Percentiles rank a stretch among this genome's conserved stretches.
Evolutionary conservation across 1,140 invertebrate genomes (phyloP).

Genomic region (Diorhabda carinulata): DNA sequence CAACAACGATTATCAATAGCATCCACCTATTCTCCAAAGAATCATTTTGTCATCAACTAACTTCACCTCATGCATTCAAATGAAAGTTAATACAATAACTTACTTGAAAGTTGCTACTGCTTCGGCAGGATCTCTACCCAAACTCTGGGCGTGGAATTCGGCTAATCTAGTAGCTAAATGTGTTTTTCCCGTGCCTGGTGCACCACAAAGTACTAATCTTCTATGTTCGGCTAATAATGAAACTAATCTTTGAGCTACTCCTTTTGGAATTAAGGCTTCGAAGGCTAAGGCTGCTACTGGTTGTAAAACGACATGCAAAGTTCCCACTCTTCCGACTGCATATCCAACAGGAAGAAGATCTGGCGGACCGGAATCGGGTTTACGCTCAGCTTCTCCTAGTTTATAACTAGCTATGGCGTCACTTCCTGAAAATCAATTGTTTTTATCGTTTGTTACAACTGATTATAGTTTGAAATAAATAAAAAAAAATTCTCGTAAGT

Average conservation of each 20-base stretch:
- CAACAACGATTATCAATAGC: neutral
- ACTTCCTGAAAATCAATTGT: conserved; percentile 40
- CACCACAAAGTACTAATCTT: conserved; percentile 91
- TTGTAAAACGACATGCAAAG: conserved; percentile 77
- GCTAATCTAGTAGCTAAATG: conserved; percentile 93
- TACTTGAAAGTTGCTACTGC: conserved; percentile 84
- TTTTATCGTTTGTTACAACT: too few relatives aligned
- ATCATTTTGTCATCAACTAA: neutral
- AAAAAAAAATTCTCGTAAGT: too few relatives aligned
- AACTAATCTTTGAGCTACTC: conserved; percentile 82
- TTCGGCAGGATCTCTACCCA: conserved; percentile 65
- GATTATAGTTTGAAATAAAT: neutral
- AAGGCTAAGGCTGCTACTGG: conserved; percentile 91
- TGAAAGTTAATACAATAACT: conserved; percentile 40
- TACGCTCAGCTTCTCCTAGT: conserved; percentile 79
- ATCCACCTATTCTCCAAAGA: neutral
- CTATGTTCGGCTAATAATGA: conserved; percentile 85
- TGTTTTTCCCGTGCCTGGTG: conserved; percentile 95
- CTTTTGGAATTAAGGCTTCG: conserved; percentile 93
- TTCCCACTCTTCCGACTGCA: conserved; percentile 79
- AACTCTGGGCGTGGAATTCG: conserved; percentile 75
- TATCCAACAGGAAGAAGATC: conserved; percentile 92
- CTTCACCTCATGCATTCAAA: neutral
- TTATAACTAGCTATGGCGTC: conserved; percentile 91
- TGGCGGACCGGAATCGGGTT: conserved; percentile 63